A percentile compares a stretch with the other conserved stretches of the same genome.
Conservation (phyloP, 2,797 vertebrate genomes). For the Agapornis canus region DNA sequence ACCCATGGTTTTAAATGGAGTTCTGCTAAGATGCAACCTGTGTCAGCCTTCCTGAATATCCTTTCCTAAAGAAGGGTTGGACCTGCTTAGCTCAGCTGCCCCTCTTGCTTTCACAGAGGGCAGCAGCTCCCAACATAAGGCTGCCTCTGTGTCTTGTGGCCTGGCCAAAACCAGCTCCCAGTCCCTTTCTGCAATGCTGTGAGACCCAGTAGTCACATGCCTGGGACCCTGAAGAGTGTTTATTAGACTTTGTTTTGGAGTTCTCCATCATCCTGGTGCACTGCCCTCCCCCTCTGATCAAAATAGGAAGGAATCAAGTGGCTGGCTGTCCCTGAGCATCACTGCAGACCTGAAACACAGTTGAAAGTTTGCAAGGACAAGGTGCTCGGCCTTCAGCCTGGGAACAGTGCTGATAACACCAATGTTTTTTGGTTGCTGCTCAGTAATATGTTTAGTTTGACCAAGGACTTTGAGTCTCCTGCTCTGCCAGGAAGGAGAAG, state of each 20-base stretch:
- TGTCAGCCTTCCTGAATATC: background rate
- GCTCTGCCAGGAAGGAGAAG: too few species aligned
- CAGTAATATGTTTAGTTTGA: too few species aligned
- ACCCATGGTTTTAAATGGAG: background rate
- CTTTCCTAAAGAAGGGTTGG: background rate
- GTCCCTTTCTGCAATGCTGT: background rate
- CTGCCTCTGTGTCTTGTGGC: background rate
- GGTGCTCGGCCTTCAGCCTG: background rate
- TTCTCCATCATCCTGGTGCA: fast-evolving
- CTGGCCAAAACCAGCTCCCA: background rate
- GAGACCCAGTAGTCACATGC: fast-evolving
- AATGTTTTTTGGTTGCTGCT: too few species aligned
- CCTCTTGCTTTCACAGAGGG: fast-evolving
- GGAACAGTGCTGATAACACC: too few species aligned
- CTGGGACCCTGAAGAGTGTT: fast-evolving
- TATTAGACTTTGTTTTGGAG: background rate
- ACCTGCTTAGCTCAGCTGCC: fast-evolving
- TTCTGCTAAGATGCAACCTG: background rate
- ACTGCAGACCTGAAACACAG: background rate
- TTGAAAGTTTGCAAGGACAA: background rate
- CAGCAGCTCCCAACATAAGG: fast-evolving
- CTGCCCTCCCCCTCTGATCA: fast-evolving
- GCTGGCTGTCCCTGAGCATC: background rate
- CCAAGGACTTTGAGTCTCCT: too few species aligned
- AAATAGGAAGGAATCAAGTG: fast-evolving